These are phyloP conservation scores for Gymnorhina tibicen DNA, from an alignment of 2,113 vertebrate species.

Conservation along the genomic window DNA sequence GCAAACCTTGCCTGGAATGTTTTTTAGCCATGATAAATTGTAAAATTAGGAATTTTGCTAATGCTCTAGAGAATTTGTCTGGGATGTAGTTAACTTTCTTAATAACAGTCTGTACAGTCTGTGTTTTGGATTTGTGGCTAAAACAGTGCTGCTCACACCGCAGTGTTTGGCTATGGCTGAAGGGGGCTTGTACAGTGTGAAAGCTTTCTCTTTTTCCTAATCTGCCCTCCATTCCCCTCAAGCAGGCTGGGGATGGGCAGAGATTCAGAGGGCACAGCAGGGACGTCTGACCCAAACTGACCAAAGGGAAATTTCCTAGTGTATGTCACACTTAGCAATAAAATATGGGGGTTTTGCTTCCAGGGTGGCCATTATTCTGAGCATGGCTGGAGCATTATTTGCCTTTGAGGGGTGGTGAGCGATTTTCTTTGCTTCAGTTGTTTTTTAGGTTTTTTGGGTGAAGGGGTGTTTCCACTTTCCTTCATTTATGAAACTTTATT, in stretches of 20 bases:
- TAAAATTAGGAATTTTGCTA: background rate
- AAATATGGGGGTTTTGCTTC: background rate
- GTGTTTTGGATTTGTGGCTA: background rate
- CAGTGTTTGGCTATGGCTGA: background rate
- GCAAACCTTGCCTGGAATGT: background rate
- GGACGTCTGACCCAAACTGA: background rate
- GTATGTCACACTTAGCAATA: background rate
- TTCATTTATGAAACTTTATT: background rate
- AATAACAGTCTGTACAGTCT: background rate
- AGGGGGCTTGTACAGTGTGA: background rate
- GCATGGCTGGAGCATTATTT: background rate
- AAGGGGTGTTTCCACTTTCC: background rate
- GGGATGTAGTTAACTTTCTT: background rate
- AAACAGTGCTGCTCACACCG: background rate
- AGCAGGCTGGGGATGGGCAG: background rate
- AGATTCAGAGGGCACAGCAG: background rate
- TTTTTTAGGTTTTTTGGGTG: background rate
- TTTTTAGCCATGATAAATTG: background rate
- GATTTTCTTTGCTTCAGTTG: background rate
- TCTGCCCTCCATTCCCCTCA: background rate
- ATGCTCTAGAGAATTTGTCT: background rate
- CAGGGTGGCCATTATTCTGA: background rate
- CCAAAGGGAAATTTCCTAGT: background rate
- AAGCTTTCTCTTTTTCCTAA: background rate
- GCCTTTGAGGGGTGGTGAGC: background rate